Percentiles rank a stretch among this genome's conserved stretches.
Evolutionary conservation across 2,888 invertebrate species (phyloP).

Genomic region (Kuschelorhynchus macadamiae): DNA sequence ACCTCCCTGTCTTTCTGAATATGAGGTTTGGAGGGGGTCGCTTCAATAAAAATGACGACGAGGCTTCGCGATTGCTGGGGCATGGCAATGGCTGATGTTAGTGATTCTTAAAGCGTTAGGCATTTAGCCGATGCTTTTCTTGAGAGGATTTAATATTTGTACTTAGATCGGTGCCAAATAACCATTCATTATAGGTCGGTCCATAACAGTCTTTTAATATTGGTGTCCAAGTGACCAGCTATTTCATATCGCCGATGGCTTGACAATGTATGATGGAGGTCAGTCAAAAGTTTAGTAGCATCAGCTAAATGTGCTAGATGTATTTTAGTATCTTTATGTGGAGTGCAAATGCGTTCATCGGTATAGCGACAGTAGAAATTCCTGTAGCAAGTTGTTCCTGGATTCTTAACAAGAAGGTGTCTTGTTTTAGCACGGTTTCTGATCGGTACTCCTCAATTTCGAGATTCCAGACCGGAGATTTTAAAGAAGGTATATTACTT

Average conservation of each 20-base stretch:
- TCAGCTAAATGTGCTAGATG: constrained; percentile 4
- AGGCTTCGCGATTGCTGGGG: too few relatives aligned
- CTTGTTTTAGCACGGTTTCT: background rate
- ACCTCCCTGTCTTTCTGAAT: too few relatives aligned
- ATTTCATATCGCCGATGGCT: constrained; percentile 1
- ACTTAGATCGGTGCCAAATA: background rate
- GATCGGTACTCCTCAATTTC: background rate
- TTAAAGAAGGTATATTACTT: background rate
- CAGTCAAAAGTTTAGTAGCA: constrained; percentile 5
- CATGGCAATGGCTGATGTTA: too few relatives aligned
- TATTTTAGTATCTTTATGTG: background rate
- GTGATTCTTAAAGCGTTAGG: too few relatives aligned
- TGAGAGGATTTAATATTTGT: too few relatives aligned
- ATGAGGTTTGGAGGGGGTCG: too few relatives aligned
- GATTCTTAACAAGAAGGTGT: too few relatives aligned
- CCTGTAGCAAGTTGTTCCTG: too few relatives aligned
- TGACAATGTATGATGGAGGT: constrained; percentile 7
- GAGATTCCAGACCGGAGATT: background rate
- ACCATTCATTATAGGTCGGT: constrained; percentile 6
- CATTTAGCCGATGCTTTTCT: too few relatives aligned
- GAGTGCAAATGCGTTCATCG: background rate
- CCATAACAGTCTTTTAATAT: constrained; percentile 11
- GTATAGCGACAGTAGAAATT: too few relatives aligned
- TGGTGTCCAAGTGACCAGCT: background rate
- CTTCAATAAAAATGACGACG: too few relatives aligned